These are phyloP conservation scores for Odocoileus hemionus DNA, from an alignment of 2,113 vertebrate genomes.

Conservation along the genomic window DNA sequence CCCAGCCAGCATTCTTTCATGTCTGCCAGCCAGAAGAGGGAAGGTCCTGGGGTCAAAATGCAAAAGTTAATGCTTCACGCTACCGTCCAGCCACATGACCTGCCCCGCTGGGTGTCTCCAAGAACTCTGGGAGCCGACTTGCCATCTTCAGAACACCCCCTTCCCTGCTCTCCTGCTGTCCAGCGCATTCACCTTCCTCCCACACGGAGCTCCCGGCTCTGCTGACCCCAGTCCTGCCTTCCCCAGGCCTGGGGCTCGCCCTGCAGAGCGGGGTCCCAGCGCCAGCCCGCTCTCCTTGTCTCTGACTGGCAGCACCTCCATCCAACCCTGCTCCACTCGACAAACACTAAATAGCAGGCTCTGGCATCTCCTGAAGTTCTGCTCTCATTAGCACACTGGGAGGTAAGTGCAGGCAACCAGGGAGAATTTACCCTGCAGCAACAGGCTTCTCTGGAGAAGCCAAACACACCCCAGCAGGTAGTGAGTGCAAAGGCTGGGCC, in stretches of 20 bases:
- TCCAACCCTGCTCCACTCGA: constrained; percentile 34
- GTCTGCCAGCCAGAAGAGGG: background rate
- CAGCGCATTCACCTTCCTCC: background rate
- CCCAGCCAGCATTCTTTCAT: background rate
- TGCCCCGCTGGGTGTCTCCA: background rate
- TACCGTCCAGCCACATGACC: background rate
- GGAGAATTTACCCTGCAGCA: constrained; percentile 68
- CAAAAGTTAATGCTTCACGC: background rate
- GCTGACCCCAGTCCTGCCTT: background rate
- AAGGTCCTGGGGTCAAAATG: background rate
- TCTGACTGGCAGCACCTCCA: constrained; percentile 31
- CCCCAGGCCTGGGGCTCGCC: background rate
- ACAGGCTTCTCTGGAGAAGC: constrained; percentile 40
- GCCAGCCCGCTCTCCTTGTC: background rate
- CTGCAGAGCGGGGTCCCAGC: background rate
- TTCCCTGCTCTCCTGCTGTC: background rate
- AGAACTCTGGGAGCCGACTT: background rate
- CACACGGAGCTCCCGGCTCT: background rate
- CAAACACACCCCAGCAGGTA: constrained; percentile 68
- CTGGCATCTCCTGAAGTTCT: constrained; percentile 55
- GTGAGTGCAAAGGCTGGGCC: constrained; percentile 1
- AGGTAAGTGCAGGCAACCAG: constrained; percentile 65
- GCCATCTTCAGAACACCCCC: background rate
- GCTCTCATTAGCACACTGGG: constrained; percentile 62
- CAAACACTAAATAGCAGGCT: constrained; percentile 54